Percentiles rank a stretch among this genome's conserved stretches.
phyloP scores from a whole-genome alignment of 2,888 invertebrate species.

The Mantis religiosa region DNA sequence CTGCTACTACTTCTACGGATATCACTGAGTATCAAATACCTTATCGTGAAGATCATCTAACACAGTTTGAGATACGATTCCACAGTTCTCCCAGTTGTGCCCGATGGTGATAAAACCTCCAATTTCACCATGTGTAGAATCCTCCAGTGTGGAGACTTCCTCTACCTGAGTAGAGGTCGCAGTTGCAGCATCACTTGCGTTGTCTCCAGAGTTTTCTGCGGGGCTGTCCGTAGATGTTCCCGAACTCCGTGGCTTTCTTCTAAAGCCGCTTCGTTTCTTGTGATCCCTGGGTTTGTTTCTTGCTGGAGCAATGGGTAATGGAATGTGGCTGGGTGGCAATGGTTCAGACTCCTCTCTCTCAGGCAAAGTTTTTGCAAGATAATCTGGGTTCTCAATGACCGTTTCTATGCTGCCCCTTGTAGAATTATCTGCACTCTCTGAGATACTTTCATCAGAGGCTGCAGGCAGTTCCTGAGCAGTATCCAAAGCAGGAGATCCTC shows the following conservation, averaged over 20 bases:
- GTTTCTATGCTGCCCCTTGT: background rate
- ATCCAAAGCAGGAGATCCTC: background rate
- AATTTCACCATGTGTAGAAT: background rate
- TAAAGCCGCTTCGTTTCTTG: constrained; percentile 1
- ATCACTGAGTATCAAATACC: constrained; percentile 39
- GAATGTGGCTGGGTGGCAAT: constrained; percentile 24
- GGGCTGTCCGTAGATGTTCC: background rate
- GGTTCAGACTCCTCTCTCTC: background rate
- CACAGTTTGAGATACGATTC: constrained; percentile 56
- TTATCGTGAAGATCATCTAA: constrained; percentile 65
- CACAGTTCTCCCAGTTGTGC: constrained; percentile 58
- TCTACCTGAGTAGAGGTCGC: background rate
- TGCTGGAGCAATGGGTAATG: constrained; percentile 25
- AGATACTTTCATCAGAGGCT: background rate
- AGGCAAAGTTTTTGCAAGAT: background rate
- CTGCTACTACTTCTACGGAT: too few relatives aligned
- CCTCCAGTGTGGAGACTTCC: background rate
- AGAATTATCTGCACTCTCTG: background rate
- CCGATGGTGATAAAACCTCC: background rate
- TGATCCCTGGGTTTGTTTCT: constrained; percentile 16
- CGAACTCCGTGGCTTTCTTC: background rate
- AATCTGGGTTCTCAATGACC: background rate
- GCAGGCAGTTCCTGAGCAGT: too few relatives aligned
- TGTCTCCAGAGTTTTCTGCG: constrained; percentile 28
- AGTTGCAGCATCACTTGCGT: constrained; percentile 36